Evolutionary conservation across 2,113 vertebrate genomes (phyloP), one percentile per base, ranked within the genome.

Genomic region (Ia io): DNA sequence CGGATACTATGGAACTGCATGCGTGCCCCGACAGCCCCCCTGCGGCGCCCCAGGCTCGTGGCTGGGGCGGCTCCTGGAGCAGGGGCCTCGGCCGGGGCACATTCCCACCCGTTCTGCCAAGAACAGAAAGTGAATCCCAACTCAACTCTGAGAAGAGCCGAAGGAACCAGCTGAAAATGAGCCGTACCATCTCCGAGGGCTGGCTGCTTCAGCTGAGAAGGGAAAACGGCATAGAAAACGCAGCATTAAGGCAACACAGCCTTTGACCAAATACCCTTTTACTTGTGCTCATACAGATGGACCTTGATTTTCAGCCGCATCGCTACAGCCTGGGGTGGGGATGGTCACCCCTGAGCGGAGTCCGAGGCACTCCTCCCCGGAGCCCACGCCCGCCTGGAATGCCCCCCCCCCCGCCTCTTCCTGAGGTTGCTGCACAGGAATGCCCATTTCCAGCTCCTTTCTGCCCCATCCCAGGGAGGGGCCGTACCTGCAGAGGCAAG

Each of bases 201-300:
- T 98, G 98, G 88, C 96, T 99, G 16, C 85, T 96, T 59, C 98
- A 98, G 76, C 96, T 97, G 97, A 98, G 87, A 99, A 97, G 79
- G 97, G 98, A 42, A 99, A 93, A 5, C 97, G 98, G 40, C 97
- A 94, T 13, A 97, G 95, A 92, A 96, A 97, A 11, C 85, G 23
- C 76, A 70, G 76, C 17, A 97, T 95, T 84, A 99, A 99, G 99
- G 99, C 99, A 93, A 98, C 53, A 35, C 4, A 44, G 13, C 1
- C 79, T 47, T 5, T 82, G 93, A 76, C 4, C 76, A 0, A 51
- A 69, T 71, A 22, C n/a, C 3, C 6, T 30, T 95, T 22, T 56
- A 18, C 51, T 91, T 92, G 47, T 61, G 59, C 49, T 63, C 22
- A 14, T 30, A 22, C 16, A 13, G 9, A 28, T 51, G 25, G 44